Evolutionary conservation across 2,113 vertebrate species (phyloP).

Genomic region (Hyperopisus bebe): DNA sequence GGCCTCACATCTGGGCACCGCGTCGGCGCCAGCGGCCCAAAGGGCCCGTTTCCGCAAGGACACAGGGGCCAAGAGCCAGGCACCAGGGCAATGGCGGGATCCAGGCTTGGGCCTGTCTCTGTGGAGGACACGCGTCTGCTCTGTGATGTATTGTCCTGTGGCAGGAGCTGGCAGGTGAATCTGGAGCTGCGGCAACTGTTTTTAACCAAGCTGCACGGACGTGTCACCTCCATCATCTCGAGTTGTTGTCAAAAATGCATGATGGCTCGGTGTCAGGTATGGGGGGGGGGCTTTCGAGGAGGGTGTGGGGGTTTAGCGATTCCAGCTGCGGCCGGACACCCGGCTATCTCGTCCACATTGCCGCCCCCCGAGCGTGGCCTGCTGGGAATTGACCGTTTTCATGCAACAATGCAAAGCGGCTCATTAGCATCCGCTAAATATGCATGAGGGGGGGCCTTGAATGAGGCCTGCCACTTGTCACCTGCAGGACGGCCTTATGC

Average conservation of each 20-base stretch:
- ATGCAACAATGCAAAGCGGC: conserved; percentile 96
- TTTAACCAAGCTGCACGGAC: conserved; percentile 36
- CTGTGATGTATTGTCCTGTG: conserved; percentile 44
- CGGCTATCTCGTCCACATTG: conserved; percentile 61
- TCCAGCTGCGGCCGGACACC: conserved; percentile 58
- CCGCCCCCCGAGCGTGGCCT: conserved; percentile 71
- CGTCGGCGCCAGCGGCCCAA: conserved; percentile 46
- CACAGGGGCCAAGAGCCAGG: conserved; percentile 50
- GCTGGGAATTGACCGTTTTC: conserved; percentile 83
- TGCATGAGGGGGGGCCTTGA: conserved; percentile 91
- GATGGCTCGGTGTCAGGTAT: not conserved
- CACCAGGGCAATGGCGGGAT: conserved; percentile 50
- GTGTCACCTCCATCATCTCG: conserved; percentile 40
- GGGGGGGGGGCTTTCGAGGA: not conserved
- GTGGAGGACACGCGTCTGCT: conserved; percentile 40
- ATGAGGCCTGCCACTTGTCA: conserved; percentile 82
- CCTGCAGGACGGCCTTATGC: conserved; percentile 90
- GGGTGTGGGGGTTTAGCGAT: conserved; percentile 50
- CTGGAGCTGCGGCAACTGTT: conserved; percentile 51
- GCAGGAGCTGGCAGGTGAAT: conserved; percentile 53
- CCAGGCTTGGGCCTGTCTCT: not conserved
- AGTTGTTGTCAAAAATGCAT: conserved; percentile 38
- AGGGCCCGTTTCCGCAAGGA: conserved; percentile 31
- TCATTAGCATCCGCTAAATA: conserved; percentile 99
- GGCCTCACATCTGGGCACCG: conserved; percentile 44